Evolutionary conservation across 2,113 vertebrate species (phyloP).

Genomic region (Muntiacus reevesi): DNA sequence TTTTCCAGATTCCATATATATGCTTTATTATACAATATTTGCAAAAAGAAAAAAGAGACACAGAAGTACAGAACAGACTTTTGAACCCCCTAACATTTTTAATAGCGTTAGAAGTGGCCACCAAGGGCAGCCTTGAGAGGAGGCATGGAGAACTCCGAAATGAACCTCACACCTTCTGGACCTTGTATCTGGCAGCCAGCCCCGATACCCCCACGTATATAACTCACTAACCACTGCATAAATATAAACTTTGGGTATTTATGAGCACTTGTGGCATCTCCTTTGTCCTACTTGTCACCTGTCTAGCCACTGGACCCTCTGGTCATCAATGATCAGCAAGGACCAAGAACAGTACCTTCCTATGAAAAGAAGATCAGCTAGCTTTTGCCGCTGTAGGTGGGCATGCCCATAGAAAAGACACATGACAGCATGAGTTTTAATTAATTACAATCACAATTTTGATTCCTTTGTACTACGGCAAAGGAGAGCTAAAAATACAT

Average conservation of each 20-base stretch:
- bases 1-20: no score
- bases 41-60: no score
- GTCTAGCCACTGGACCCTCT: neutral
- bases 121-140: neutral
- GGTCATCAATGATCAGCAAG: neutral
- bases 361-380: neutral
- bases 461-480: neutral
- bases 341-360: neutral
- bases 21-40: no score
- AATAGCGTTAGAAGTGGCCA: neutral
- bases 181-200: neutral
- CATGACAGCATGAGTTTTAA: neutral
- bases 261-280: neutral
- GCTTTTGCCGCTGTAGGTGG: neutral
- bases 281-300: neutral
- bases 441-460: neutral
- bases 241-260: neutral
- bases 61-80: no score
- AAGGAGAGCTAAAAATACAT: neutral
- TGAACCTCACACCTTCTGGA: neutral
- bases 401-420: neutral
- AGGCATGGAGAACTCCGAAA: neutral
- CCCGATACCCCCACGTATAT: neutral
- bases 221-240: neutral
- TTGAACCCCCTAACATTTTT: neutral